Evolutionary conservation across 2,113 vertebrate genomes (phyloP).

Genomic region (Heterochromis multidens): DNA sequence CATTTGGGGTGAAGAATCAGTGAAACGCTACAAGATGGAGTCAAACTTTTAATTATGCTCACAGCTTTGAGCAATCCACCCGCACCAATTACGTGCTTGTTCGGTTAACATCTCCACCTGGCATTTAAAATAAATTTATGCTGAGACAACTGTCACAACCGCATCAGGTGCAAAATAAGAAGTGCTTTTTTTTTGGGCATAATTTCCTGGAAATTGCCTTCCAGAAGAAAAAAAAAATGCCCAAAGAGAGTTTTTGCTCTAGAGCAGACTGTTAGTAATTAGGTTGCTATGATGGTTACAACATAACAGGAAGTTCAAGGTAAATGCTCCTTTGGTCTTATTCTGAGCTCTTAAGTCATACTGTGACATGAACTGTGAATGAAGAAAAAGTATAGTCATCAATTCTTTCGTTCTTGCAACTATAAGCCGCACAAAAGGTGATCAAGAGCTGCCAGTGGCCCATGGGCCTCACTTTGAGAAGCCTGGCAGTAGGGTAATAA

Average conservation of each 20-base stretch:
- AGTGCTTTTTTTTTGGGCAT: accelerated
- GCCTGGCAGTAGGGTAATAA: neutral
- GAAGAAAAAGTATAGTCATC: neutral
- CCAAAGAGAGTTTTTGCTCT: too few relatives aligned
- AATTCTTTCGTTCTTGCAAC: neutral
- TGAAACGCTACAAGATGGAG: neutral
- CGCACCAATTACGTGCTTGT: neutral
- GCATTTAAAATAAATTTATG: neutral
- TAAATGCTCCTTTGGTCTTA: neutral
- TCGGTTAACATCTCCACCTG: neutral
- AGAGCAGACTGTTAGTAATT: too few relatives aligned
- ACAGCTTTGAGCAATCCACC: neutral
- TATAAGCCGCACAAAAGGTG: neutral
- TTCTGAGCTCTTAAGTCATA: neutral
- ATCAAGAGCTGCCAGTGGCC: neutral
- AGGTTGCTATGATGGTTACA: too few relatives aligned
- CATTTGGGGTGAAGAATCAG: neutral
- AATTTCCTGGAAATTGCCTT: too few relatives aligned
- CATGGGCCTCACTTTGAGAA: neutral
- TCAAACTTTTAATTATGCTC: neutral
- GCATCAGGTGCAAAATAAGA: neutral
- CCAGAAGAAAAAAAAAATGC: too few relatives aligned
- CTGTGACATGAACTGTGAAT: neutral
- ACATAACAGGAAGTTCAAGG: too few relatives aligned
- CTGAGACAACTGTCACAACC: neutral